A percentile compares a stretch with the other conserved stretches of the same genome.
Conservation (phyloP, 2,888 invertebrate species). For the Lomographa bimaculata region DNA sequence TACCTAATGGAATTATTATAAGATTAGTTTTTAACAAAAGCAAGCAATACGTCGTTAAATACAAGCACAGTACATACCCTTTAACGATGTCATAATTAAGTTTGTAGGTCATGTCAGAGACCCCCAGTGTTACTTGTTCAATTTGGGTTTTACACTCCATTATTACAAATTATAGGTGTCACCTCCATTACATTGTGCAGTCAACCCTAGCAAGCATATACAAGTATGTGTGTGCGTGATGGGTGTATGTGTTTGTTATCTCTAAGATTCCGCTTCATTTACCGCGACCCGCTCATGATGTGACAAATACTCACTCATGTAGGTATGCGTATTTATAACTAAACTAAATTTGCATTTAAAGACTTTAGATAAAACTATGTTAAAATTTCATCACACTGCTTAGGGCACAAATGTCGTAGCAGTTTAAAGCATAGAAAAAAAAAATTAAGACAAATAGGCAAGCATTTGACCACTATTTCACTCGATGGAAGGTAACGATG, state of each 20-base stretch:
- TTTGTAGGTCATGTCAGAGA: constrained; percentile 47
- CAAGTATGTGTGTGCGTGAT: constrained; percentile 34
- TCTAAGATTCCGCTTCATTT: constrained; percentile 82
- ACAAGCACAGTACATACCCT: background rate
- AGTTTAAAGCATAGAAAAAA: too few species aligned
- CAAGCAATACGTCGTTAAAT: too few species aligned
- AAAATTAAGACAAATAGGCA: too few species aligned
- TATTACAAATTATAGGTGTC: constrained; percentile 78
- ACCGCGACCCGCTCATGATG: constrained; percentile 75
- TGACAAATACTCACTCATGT: constrained; percentile 50
- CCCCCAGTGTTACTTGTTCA: constrained; percentile 60
- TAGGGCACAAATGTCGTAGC: too few species aligned
- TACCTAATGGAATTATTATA: too few species aligned
- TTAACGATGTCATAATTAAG: constrained; percentile 12
- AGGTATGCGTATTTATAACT: background rate
- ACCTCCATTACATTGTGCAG: constrained; percentile 70
- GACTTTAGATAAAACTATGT: too few species aligned
- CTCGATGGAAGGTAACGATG: too few species aligned
- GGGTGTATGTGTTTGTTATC: constrained; percentile 75
- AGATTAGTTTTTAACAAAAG: too few species aligned
- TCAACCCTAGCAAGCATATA: constrained; percentile 50
- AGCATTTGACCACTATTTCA: too few species aligned
- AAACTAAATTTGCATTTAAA: background rate
- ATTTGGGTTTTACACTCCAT: constrained; percentile 72
- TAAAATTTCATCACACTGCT: too few species aligned